A percentile compares a stretch with the other conserved stretches of the same genome.
Conservation (phyloP, 2,888 invertebrate genomes). For the Tuberolachnus salignus region DNA sequence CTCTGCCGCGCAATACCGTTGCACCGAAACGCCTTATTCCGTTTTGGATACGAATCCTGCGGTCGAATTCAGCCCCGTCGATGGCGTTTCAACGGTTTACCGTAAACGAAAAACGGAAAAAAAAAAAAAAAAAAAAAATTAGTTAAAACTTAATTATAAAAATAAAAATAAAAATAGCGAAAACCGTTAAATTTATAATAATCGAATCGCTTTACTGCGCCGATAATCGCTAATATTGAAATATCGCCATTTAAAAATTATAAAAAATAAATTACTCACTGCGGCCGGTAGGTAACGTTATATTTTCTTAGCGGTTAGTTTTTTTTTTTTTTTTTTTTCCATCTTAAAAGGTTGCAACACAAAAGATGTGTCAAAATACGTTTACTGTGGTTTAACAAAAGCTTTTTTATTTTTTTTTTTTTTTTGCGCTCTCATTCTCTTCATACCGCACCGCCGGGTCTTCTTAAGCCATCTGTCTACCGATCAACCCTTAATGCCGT, state of each 20-base stretch:
- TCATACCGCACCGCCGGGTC: background rate
- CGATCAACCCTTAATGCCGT: slow-evolving; percentile 51
- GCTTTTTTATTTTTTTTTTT: slow-evolving; percentile 4
- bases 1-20: background rate
- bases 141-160: too few relatives aligned
- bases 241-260: slow-evolving; percentile 7
- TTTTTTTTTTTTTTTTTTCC: background rate
- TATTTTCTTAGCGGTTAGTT: background rate
- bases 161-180: too few relatives aligned
- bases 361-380: slow-evolving; percentile 43
- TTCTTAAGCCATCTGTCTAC: slow-evolving; percentile 3
- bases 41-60: background rate
- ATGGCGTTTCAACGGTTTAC: too few relatives aligned
- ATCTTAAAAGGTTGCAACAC: slow-evolving; percentile 39
- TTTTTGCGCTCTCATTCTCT: background rate
- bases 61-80: background rate
- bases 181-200: too few relatives aligned
- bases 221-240: background rate
- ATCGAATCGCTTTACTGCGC: background rate
- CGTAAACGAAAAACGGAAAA: too few relatives aligned
- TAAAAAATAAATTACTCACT: slow-evolving; percentile 3
- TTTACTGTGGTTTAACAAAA: slow-evolving; percentile 50
- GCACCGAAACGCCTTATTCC: background rate
- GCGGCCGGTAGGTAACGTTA: background rate
- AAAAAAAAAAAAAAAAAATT: too few relatives aligned